phyloP scores from a whole-genome alignment of 2,113 vertebrate genomes.

The Callochromis pleurospilus region DNA sequence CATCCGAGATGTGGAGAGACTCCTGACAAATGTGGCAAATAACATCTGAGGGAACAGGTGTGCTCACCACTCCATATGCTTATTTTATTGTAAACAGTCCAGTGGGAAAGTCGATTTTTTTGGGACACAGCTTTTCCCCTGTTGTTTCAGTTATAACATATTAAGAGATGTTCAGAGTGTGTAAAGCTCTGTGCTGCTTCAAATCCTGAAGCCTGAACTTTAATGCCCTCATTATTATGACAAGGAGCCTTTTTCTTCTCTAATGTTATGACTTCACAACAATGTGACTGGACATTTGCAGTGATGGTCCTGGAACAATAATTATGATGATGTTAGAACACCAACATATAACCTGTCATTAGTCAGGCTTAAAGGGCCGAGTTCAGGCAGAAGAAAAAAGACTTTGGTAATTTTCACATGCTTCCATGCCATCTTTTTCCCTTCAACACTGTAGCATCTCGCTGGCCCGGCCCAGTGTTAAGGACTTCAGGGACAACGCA shows the following conservation, averaged over 20 bases:
- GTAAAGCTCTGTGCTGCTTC: background rate
- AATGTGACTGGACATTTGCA: background rate
- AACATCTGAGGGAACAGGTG: background rate
- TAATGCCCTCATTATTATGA: background rate
- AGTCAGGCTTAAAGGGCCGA: background rate
- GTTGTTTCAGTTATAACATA: background rate
- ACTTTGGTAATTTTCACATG: background rate
- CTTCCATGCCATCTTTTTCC: background rate
- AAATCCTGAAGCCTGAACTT: background rate
- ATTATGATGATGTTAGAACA: background rate
- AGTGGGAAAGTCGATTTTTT: background rate
- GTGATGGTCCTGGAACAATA: background rate
- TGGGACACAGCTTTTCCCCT: background rate
- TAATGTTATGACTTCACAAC: background rate
- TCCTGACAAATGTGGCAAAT: background rate
- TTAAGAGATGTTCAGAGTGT: background rate
- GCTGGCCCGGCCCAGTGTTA: constrained; percentile 79
- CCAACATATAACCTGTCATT: background rate
- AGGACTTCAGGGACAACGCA: constrained; percentile 90
- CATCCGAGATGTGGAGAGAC: background rate
- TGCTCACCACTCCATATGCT: background rate
- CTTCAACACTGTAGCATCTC: constrained; percentile 64
- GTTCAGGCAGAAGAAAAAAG: background rate
- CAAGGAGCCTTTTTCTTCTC: background rate
- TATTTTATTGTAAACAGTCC: background rate